Conservation (phyloP, 2,797 vertebrate species). For the Pseudotriccus pelzelni region DNA sequence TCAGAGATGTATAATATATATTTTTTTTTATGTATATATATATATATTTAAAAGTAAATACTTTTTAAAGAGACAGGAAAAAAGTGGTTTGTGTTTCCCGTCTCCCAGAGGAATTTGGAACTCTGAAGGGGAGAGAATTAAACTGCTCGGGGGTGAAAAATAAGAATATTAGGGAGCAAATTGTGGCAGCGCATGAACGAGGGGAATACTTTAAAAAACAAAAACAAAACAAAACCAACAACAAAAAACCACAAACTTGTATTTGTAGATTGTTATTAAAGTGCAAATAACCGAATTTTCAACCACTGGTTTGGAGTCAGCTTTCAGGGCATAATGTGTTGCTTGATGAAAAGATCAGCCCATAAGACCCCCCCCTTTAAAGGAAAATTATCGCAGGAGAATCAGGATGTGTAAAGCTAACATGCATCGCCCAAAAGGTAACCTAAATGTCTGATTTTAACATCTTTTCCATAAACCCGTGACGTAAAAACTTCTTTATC, state of each 20-base stretch:
- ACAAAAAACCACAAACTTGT: slow-evolving; percentile 46
- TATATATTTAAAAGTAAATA: not conserved
- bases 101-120: not conserved
- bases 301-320: slow-evolving; percentile 93
- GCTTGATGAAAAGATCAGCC: slow-evolving; percentile 90
- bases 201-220: slow-evolving; percentile 63
- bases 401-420: slow-evolving; percentile 98
- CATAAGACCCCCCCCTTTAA: slow-evolving; percentile 83
- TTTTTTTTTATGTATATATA: too few species aligned
- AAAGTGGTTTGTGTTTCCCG: not conserved
- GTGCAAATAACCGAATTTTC: slow-evolving; percentile 92
- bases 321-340: slow-evolving; percentile 86
- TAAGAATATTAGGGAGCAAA: slow-evolving; percentile 51
- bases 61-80: not conserved
- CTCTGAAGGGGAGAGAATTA: slow-evolving; percentile 22
- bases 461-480: slow-evolving; percentile 93
- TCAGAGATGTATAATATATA: too few species aligned
- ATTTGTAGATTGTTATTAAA: slow-evolving; percentile 84
- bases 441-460: slow-evolving; percentile 96
- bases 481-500: slow-evolving; percentile 82
- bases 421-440: slow-evolving; percentile 93
- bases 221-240: too few species aligned
- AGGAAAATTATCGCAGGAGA: slow-evolving; percentile 96
- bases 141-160: slow-evolving; percentile 83
- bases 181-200: slow-evolving; percentile 68